Evolutionary conservation across 1,140 invertebrate species (phyloP), one percentile per base, ranked within the genome.

Genomic region (Holcopasites calliopsidis): DNA sequence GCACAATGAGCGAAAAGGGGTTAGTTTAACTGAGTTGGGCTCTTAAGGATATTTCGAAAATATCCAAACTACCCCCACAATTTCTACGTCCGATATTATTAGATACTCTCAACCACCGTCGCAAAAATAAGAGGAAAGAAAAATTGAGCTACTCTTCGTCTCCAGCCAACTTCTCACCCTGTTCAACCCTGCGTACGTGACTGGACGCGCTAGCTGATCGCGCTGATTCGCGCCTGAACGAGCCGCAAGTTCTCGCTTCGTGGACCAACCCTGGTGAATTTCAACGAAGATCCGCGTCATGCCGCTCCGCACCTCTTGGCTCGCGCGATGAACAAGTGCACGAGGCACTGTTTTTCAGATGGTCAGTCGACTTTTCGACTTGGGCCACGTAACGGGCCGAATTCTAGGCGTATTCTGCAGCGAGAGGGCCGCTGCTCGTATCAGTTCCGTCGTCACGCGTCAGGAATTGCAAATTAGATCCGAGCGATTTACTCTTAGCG

Each of bases 381-480:
- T 50, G 5, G n/a, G 40, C 13, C 28, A 69, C 73, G 73, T 75
- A 75, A 69, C 42, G 33, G 23, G 33, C 52, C 31, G 62, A 33
- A 75, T 75, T 47, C 42, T 28, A 49, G 38, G 40, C 62, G 50
- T 69, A 35, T 47, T 49, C 54, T n/a, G n/a, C 23, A 11, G 11
- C 40, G 31, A 23, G n/a, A 23, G 49, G 42, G 10, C 3, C 28
- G 11, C 44, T 13, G 44, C 26, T 55, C 28, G 49, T 26, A 73
- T 73, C 49, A 42, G 71, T 49, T 31, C 5, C 28, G 11, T 21
- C 66, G 74, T 71, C 44, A 54, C 74, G 74, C 64, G 66, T 55
- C 69, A 64, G 33, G 68, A 72, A 77, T 77, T 44, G 75, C 75
- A 77, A 77, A 77, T 77, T 77, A 77, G 58, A 77, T 77, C n/a